Evolutionary conservation across 2,797 vertebrate species (phyloP).

Genomic region (Molothrus ater): DNA sequence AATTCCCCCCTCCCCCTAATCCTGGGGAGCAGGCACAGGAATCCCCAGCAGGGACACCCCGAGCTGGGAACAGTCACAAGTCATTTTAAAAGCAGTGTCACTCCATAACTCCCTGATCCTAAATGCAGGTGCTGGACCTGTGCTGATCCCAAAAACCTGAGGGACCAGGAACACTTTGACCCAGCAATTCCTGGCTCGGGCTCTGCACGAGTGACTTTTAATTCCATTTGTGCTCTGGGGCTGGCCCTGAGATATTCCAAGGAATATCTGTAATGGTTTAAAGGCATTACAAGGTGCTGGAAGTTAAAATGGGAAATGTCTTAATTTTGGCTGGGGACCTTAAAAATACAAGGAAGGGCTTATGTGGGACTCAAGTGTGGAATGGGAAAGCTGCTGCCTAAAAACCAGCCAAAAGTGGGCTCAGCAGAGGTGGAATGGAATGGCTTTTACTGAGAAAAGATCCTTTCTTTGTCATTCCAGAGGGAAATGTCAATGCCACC

Average conservation of each 20-base stretch:
- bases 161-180: neutral
- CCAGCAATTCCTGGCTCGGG: neutral
- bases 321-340: constrained; percentile 48
- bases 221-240: constrained; percentile 13
- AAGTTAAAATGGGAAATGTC: constrained; percentile 23
- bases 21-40: neutral
- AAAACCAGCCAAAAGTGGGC: constrained; percentile 4
- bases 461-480: constrained; percentile 20
- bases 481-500: neutral
- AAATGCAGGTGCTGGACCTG: constrained; percentile 37
- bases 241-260: constrained; percentile 17
- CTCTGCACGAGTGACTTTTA: neutral
- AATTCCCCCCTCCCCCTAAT: neutral
- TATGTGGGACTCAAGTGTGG: neutral
- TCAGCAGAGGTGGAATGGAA: constrained; percentile 35
- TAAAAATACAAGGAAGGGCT: constrained; percentile 27
- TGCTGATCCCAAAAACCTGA: neutral
- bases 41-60: neutral
- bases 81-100: neutral
- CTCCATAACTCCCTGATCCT: neutral
- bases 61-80: neutral
- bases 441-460: neutral
- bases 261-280: constrained; percentile 9
- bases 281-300: constrained; percentile 30
- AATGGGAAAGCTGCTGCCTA: neutral